Evolutionary conservation across 2,113 vertebrate species (phyloP).

Genomic region (Platysteira castanea): DNA sequence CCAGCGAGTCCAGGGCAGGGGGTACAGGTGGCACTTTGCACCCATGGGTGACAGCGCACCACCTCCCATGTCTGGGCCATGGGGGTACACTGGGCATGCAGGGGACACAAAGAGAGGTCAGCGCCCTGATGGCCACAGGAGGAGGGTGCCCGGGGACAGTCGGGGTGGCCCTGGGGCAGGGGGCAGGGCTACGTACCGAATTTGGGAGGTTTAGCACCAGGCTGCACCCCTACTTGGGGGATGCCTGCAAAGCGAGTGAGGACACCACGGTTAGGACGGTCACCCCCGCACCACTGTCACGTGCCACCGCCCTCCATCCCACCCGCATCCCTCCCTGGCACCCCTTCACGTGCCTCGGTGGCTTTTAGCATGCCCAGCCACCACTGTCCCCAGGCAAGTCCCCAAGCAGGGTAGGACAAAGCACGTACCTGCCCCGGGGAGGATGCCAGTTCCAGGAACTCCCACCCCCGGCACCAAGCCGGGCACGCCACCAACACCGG

Average conservation of each 20-base stretch:
- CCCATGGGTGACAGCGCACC: background rate
- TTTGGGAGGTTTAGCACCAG: slow-evolving; percentile 72
- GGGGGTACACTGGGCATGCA: rapidly evolving
- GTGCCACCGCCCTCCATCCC: rapidly evolving
- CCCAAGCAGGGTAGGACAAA: background rate
- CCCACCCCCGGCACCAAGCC: slow-evolving; percentile 50
- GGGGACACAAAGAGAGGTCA: background rate
- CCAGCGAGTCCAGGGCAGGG: rapidly evolving
- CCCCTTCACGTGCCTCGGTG: rapidly evolving
- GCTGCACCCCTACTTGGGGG: slow-evolving; percentile 59
- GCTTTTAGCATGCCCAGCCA: background rate
- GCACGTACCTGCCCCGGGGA: slow-evolving; percentile 29
- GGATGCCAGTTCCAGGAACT: slow-evolving; percentile 9
- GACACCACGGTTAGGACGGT: rapidly evolving
- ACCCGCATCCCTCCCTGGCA: rapidly evolving
- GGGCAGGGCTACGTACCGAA: slow-evolving; percentile 43
- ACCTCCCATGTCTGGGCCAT: background rate
- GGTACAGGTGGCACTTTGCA: background rate
- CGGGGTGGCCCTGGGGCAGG: background rate
- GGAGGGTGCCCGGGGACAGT: background rate
- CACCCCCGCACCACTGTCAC: rapidly evolving
- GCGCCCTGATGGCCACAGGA: rapidly evolving
- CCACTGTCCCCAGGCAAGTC: background rate
- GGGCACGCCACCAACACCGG: background rate
- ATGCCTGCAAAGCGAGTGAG: slow-evolving; percentile 44